A percentile compares a stretch with the other conserved stretches of the same genome.
phyloP scores from a whole-genome alignment of 2,113 vertebrate species.

The Ceyx margarethae region DNA sequence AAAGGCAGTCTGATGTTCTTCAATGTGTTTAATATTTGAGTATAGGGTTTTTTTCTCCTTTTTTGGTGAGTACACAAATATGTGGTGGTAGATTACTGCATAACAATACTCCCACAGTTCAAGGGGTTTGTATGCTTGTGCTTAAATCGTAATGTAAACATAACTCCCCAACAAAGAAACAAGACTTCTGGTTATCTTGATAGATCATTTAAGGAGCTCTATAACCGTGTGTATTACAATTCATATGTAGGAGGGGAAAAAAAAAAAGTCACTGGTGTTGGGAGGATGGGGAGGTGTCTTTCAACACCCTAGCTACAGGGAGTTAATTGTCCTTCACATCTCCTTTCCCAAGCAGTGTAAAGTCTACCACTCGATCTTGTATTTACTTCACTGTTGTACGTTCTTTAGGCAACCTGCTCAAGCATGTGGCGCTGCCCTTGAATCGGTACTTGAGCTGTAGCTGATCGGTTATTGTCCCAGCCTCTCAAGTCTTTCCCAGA shows the following conservation, averaged over 20 bases:
- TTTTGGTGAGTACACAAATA: background rate
- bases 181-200: background rate
- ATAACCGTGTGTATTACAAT: background rate
- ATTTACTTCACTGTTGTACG: slow-evolving; percentile 19
- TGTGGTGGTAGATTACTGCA: background rate
- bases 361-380: background rate
- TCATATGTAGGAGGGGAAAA: background rate
- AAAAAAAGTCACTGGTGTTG: slow-evolving; percentile 19
- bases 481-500: slow-evolving; percentile 75
- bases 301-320: slow-evolving; percentile 32
- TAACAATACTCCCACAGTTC: background rate
- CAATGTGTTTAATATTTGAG: background rate
- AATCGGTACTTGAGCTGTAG: slow-evolving; percentile 79
- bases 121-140: background rate
- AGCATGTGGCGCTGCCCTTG: slow-evolving; percentile 80
- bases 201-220: background rate
- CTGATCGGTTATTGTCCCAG: slow-evolving; percentile 71
- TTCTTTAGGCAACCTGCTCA: slow-evolving; percentile 78
- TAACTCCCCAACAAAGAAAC: background rate
- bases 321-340: slow-evolving; percentile 60
- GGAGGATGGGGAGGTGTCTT: slow-evolving; percentile 61
- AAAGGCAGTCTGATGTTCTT: background rate
- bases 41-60: background rate
- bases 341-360: slow-evolving; percentile 15
- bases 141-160: background rate